Percentiles rank a stretch among this genome's conserved stretches.
phyloP scores from a whole-genome alignment of 2,888 invertebrate genomes.

The Eurois occulta region DNA sequence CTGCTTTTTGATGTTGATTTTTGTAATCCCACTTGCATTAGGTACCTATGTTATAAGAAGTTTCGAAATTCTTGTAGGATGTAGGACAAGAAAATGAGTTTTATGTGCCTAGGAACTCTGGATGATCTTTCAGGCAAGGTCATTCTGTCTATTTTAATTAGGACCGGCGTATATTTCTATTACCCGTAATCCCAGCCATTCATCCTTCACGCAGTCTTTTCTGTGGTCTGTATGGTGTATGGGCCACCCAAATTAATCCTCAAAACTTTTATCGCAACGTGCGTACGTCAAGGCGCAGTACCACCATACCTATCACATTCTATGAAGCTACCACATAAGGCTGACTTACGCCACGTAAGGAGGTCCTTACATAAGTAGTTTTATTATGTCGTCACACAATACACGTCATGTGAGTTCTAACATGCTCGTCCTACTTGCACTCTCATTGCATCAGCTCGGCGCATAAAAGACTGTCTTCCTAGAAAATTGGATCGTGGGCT shows the following conservation, averaged over 20 bases:
- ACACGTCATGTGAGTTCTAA: constrained; percentile 21
- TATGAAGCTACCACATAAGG: background rate
- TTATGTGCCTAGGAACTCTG: background rate
- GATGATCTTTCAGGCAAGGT: background rate
- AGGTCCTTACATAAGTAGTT: constrained; percentile 18
- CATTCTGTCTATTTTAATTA: background rate
- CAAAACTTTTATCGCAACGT: background rate
- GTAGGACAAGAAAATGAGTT: background rate
- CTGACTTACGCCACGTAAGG: background rate
- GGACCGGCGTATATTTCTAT: background rate
- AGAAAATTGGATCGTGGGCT: constrained; percentile 38
- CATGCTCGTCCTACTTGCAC: constrained; percentile 37
- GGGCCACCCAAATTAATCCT: background rate
- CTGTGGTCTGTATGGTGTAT: background rate
- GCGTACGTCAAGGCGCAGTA: background rate
- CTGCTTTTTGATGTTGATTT: background rate
- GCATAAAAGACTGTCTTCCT: constrained; percentile 31
- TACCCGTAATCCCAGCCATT: no score
- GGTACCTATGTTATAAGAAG: background rate
- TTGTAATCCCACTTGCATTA: background rate
- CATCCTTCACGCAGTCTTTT: background rate
- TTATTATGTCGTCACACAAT: constrained; percentile 33
- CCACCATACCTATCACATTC: background rate
- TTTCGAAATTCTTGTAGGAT: background rate
- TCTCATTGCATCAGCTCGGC: constrained; percentile 43